A percentile compares a stretch with the other conserved stretches of the same genome.
Evolutionary conservation across 2,797 vertebrate genomes (phyloP).

Genomic region (Tenualosa thibaudeaui): DNA sequence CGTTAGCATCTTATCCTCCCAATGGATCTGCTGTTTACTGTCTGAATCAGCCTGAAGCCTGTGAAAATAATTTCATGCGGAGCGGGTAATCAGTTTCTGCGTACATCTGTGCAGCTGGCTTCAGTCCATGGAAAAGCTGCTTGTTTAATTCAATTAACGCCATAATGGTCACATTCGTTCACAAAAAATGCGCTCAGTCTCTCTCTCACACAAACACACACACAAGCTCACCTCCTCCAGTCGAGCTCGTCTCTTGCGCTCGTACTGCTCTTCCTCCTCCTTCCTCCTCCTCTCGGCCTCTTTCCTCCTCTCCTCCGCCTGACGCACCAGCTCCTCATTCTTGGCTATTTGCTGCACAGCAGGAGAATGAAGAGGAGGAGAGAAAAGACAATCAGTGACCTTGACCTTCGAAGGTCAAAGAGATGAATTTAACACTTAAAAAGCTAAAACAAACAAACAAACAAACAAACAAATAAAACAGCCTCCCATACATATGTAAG

Average conservation of each 20-base stretch:
- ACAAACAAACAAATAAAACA: neutral
- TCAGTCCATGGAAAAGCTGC: neutral
- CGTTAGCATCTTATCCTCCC: no score
- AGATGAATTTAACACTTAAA: neutral
- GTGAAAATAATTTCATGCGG: neutral
- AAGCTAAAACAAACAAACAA: neutral
- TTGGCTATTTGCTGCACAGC: neutral
- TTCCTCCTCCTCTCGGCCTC: neutral
- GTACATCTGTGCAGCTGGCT: neutral
- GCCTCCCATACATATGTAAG: no score
- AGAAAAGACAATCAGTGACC: neutral
- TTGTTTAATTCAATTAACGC: neutral
- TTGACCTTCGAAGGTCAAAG: neutral
- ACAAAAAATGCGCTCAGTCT: slow-evolving; percentile 34
- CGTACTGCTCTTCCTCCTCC: slow-evolving; percentile 7
- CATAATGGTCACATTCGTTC: slow-evolving; percentile 58
- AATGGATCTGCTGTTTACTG: no score
- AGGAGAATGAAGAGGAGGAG: neutral
- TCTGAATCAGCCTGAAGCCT: neutral
- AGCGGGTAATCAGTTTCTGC: neutral
- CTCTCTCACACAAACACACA: neutral
- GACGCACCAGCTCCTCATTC: slow-evolving; percentile 19
- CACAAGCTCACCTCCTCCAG: neutral
- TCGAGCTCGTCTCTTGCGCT: slow-evolving; percentile 15
- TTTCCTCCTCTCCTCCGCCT: slow-evolving; percentile 15